Percentiles rank a stretch among this genome's conserved stretches.
phyloP scores from a whole-genome alignment of 1,140 invertebrate genomes.

The Drosophila navojoa region DNA sequence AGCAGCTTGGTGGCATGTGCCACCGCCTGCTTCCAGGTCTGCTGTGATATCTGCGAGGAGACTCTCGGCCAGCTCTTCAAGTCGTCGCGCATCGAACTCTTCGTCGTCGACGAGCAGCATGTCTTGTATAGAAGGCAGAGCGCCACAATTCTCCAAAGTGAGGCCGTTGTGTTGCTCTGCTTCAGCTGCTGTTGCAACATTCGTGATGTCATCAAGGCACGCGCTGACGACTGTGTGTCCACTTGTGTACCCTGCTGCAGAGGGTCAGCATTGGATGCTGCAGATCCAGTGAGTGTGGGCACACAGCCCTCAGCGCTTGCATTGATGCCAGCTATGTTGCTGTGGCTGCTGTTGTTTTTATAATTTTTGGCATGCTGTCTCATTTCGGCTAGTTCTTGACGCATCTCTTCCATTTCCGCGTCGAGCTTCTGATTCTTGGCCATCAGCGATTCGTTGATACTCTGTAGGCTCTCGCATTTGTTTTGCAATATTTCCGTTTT shows the following conservation, averaged over 20 bases:
- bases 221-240: conserved; percentile 85
- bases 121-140: conserved; percentile 92
- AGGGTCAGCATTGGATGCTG: conserved; percentile 90
- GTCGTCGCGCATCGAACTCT: conserved; percentile 88
- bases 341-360: conserved; percentile 34
- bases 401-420: conserved; percentile 84
- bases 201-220: conserved; percentile 49
- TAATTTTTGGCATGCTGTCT: conserved; percentile 56
- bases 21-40: conserved; percentile 88
- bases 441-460: conserved; percentile 87
- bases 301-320: conserved; percentile 85
- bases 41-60: conserved; percentile 91
- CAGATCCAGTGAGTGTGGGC: conserved; percentile 87
- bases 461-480: conserved; percentile 87
- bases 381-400: conserved; percentile 78
- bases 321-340: conserved; percentile 66
- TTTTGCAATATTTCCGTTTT: conserved; percentile 87
- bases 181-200: conserved; percentile 61
- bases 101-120: conserved; percentile 88
- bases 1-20: conserved; percentile 84
- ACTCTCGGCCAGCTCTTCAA: conserved; percentile 91
- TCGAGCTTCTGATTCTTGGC: conserved; percentile 87
- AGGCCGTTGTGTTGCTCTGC: conserved; percentile 84
- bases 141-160: conserved; percentile 88
- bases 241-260: conserved; percentile 91